A percentile compares a stretch with the other conserved stretches of the same genome.
Conservation (phyloP, 2,113 vertebrate species). For the Mirza zaza region DNA sequence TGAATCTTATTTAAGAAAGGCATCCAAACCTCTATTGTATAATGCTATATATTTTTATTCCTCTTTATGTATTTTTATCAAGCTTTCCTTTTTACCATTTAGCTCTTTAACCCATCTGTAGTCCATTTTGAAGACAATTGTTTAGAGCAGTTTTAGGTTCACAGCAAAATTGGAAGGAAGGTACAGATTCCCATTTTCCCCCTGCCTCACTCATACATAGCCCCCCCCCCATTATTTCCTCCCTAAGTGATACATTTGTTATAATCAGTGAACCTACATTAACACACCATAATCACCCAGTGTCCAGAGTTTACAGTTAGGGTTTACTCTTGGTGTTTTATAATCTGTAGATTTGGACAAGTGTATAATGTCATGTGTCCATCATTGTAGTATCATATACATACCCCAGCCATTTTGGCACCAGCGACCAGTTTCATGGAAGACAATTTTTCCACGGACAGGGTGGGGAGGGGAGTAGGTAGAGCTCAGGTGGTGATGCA, state of each 20-base stretch:
- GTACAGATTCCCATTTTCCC: not conserved
- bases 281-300: not conserved
- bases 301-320: not conserved
- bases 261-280: not conserved
- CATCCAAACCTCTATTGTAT: not conserved
- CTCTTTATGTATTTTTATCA: conserved; percentile 20
- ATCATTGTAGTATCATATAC: not conserved
- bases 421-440: too few relatives aligned
- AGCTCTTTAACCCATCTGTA: not conserved
- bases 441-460: too few relatives aligned
- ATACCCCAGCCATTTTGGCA: too few relatives aligned
- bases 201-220: not conserved
- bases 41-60: conserved; percentile 8
- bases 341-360: not conserved
- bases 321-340: not conserved
- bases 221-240: not conserved
- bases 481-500: too few relatives aligned
- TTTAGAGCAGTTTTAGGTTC: not conserved
- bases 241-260: not conserved
- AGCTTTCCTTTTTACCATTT: not conserved
- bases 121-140: not conserved
- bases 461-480: too few relatives aligned
- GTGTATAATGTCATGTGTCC: not conserved
- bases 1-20: conserved; percentile 30
- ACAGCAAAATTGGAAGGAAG: not conserved